A percentile compares a stretch with the other conserved stretches of the same genome.
Evolutionary conservation across 2,888 invertebrate species (phyloP).

Genomic region (Auanema sp.): DNA sequence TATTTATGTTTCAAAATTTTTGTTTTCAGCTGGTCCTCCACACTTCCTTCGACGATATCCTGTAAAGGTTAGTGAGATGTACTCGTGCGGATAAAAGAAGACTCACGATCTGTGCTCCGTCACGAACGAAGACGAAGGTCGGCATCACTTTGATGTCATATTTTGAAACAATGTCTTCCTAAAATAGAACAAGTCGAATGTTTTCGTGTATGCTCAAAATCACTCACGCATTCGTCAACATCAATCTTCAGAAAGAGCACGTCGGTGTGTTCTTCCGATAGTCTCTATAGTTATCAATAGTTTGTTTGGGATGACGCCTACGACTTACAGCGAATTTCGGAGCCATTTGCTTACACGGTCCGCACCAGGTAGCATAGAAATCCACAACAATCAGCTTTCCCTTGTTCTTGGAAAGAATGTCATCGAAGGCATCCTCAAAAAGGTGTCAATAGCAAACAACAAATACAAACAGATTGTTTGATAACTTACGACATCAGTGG

Average conservation of each 20-base stretch:
- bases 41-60: slow-evolving; percentile 56
- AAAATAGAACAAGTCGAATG: slow-evolving; percentile 12
- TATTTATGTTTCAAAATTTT: slow-evolving; percentile 6
- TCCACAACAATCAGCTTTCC: slow-evolving; percentile 48
- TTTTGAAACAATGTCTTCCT: slow-evolving; percentile 51
- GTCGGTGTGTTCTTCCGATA: slow-evolving; percentile 36
- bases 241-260: slow-evolving; percentile 49
- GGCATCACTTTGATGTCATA: slow-evolving; percentile 62
- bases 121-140: slow-evolving; percentile 60
- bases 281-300: slow-evolving; percentile 35
- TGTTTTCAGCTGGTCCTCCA: slow-evolving; percentile 42
- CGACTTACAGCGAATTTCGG: slow-evolving; percentile 40
- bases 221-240: slow-evolving; percentile 47
- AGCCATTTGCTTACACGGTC: slow-evolving; percentile 53
- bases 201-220: background rate
- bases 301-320: background rate
- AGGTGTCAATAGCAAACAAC: background rate
- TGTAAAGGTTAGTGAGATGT: slow-evolving; percentile 18
- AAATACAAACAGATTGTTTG: background rate
- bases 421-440: slow-evolving; percentile 54
- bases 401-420: slow-evolving; percentile 34
- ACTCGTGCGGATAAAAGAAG: slow-evolving; percentile 9
- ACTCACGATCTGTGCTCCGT: slow-evolving; percentile 49
- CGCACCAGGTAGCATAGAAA: slow-evolving; percentile 57
- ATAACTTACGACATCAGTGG: slow-evolving; percentile 12